Evolutionary conservation across 2,888 invertebrate species (phyloP), one percentile per base, ranked within the genome.

Genomic region (Metalampra italica): DNA sequence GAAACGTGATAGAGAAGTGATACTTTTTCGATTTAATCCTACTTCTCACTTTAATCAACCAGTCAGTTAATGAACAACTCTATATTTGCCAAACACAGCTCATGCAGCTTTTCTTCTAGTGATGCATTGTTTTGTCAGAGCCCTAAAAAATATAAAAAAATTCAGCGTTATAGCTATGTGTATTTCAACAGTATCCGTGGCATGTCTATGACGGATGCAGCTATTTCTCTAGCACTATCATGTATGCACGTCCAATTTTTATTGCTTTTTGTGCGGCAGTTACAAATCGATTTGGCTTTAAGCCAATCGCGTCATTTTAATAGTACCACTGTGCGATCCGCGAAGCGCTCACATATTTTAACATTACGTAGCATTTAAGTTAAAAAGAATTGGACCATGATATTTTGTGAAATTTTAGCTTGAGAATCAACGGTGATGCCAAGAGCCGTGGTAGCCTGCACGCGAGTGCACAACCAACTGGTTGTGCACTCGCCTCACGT

Each of bases 201-300:
- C 66, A 64, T 72, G 51, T 47, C 30, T 74, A 79, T 80, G 79
- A 81, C 73, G 75, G 75, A 81, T 80, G 80, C 78, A 77, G 71
- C 75, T 76, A 82, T 83, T 80, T 82, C 78, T 78, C 77, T 70
- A 62, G 66, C 66, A 72, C 76, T 82, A 85, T 83, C 82, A 76
- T 75, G 76, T 76, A 79, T 79, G 78, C 80, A 81, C 80, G 82
- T 83, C 67, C 81, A 75, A 77, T 78, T 82, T 85, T 86, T 84
- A 86, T 83, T 84, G 82, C 84, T 78, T 82, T 86, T 82, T 84
- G 78, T 78, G 76, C 76, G 74, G 83, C 83, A 81, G 84, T 83
- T 82, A 82, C 84, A 81, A 85, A 86, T 85, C 87, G 87, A 86
- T 86, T 87, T 87, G 86, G 86, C 82, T 76, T 75, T 61, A 75